These are phyloP conservation scores for Chelonia mydas DNA, from an alignment of 2,797 vertebrate species.

Conservation along the genomic window DNA sequence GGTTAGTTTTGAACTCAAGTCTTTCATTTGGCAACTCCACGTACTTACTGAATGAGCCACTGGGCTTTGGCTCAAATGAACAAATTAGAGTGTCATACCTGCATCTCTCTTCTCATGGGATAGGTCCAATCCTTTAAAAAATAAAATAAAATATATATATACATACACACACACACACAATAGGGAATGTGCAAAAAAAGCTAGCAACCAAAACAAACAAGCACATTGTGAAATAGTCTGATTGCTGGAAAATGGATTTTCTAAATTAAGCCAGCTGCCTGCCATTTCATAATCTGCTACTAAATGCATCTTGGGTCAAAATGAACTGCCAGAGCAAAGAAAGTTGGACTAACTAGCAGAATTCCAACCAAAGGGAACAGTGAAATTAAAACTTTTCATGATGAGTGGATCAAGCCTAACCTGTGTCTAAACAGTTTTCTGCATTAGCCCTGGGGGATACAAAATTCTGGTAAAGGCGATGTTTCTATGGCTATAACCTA, in stretches of 20 bases:
- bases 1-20: not conserved
- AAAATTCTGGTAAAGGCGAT: not conserved
- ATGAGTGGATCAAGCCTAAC: not conserved
- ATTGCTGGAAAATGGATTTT: not conserved
- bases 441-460: not conserved
- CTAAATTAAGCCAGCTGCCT: not conserved
- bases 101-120: slow-evolving; percentile 99
- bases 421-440: not conserved
- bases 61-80: not conserved
- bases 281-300: not conserved
- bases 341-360: not conserved
- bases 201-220: not conserved
- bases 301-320: not conserved
- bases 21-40: not conserved
- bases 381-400: not conserved
- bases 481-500: not conserved
- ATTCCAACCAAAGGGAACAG: not conserved
- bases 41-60: not conserved
- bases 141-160: slow-evolving; percentile 32
- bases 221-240: not conserved
- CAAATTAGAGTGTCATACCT: slow-evolving; percentile 83
- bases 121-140: slow-evolving; percentile 95
- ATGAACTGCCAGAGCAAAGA: not conserved
- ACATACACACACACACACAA: not conserved
- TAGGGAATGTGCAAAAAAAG: not conserved